A percentile compares a stretch with the other conserved stretches of the same genome.
phyloP scores from a whole-genome alignment of 2,888 invertebrate genomes.

The Caenorhabditis macrosperma region DNA sequence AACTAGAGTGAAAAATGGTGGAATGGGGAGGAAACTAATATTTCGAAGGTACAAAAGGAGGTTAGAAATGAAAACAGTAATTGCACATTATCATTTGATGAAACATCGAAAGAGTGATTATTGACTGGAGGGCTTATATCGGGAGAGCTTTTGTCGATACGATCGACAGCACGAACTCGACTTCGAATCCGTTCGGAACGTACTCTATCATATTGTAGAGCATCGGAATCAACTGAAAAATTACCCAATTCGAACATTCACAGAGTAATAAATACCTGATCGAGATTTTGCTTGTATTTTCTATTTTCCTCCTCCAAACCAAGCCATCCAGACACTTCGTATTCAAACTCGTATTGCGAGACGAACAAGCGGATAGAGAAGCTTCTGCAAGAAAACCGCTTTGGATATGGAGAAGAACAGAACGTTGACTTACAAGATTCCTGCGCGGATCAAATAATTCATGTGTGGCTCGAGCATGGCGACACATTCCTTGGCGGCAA shows the following conservation, averaged over 20 bases:
- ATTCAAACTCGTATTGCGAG: slow-evolving; percentile 63
- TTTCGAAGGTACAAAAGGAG: background rate
- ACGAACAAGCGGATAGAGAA: slow-evolving; percentile 67
- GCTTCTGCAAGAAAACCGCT: slow-evolving; percentile 61
- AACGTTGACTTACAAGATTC: slow-evolving; percentile 56
- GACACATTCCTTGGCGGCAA: slow-evolving; percentile 68
- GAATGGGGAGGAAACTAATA: background rate
- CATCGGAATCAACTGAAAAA: slow-evolving; percentile 72
- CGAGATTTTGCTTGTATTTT: slow-evolving; percentile 70
- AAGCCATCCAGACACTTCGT: slow-evolving; percentile 71
- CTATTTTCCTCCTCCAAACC: slow-evolving; percentile 72
- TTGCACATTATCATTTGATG: slow-evolving; percentile 3
- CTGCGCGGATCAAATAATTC: slow-evolving; percentile 61
- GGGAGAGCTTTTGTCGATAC: slow-evolving; percentile 65
- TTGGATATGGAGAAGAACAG: background rate
- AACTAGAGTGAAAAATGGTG: slow-evolving; percentile 2
- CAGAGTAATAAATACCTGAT: slow-evolving; percentile 65
- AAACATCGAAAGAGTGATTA: too few relatives aligned
- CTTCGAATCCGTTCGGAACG: slow-evolving; percentile 71
- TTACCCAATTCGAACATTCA: background rate
- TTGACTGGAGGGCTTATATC: background rate
- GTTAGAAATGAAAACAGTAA: slow-evolving; percentile 7
- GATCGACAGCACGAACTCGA: slow-evolving; percentile 75
- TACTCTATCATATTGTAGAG: slow-evolving; percentile 69
- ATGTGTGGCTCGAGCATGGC: slow-evolving; percentile 70